Evolutionary conservation across 2,113 vertebrate species (phyloP).

Genomic region (Petroica traversi): DNA sequence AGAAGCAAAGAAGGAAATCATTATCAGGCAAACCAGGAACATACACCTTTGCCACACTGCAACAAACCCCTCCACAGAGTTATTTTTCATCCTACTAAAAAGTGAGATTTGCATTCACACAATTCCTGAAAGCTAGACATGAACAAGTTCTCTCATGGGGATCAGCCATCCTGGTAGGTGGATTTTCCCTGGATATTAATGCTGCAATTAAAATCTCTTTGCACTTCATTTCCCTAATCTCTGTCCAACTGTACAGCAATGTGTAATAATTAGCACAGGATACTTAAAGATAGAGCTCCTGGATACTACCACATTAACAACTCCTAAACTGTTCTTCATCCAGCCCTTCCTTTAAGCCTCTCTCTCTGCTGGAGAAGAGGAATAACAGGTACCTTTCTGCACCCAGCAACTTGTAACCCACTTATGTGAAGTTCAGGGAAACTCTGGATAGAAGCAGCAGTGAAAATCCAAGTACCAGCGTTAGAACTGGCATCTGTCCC

Average conservation of each 20-base stretch:
- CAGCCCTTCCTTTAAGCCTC: neutral
- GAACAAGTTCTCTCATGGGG: neutral
- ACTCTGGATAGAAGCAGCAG: neutral
- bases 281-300: neutral
- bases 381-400: neutral
- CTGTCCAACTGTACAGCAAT: neutral
- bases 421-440: neutral
- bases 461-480: neutral
- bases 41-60: neutral
- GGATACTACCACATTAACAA: neutral
- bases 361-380: neutral
- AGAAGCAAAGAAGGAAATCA: neutral
- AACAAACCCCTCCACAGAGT: neutral
- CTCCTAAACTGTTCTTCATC: neutral
- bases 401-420: neutral
- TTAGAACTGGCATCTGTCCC: neutral
- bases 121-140: neutral
- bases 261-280: neutral
- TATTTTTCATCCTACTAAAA: conserved; percentile 6
- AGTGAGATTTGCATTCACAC: neutral
- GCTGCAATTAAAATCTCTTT: neutral
- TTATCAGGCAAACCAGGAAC: neutral
- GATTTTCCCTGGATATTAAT: neutral
- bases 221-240: neutral
- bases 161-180: neutral